A percentile compares a stretch with the other conserved stretches of the same genome.
Conservation (phyloP, 2,113 vertebrate genomes). For the Rhadina sibilatrix region DNA sequence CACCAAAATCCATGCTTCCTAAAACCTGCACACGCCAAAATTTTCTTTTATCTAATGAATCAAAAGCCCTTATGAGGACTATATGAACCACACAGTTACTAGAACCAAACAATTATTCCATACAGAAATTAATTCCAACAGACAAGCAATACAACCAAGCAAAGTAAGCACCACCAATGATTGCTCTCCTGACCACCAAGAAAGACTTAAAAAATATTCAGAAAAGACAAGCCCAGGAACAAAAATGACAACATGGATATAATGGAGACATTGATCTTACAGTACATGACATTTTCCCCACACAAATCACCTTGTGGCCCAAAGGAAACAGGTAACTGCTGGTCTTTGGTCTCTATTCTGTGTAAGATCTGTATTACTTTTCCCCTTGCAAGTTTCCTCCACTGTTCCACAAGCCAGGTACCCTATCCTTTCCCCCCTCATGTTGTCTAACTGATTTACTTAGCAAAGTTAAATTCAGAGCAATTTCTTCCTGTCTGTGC, state of each 20-base stretch:
- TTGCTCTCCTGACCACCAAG: background rate
- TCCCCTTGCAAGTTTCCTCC: background rate
- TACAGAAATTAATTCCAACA: background rate
- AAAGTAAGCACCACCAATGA: background rate
- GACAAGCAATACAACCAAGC: background rate
- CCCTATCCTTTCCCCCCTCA: background rate
- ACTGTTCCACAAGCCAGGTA: background rate
- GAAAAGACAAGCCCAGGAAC: background rate
- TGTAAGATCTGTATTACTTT: accelerated
- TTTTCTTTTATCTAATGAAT: background rate
- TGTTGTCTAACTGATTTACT: background rate
- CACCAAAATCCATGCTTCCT: background rate
- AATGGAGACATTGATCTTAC: background rate
- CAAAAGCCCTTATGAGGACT: background rate
- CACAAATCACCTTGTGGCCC: background rate
- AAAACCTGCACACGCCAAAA: background rate
- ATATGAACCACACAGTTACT: background rate
- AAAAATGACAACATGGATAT: background rate
- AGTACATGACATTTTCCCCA: background rate
- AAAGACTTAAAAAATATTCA: background rate
- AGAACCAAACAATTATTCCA: background rate
- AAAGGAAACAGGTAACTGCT: background rate
- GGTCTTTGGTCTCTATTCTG: background rate
- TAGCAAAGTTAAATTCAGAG: background rate
- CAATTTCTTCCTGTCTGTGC: background rate